Conservation (phyloP, 2,113 vertebrate species). For the Passer montanus region DNA sequence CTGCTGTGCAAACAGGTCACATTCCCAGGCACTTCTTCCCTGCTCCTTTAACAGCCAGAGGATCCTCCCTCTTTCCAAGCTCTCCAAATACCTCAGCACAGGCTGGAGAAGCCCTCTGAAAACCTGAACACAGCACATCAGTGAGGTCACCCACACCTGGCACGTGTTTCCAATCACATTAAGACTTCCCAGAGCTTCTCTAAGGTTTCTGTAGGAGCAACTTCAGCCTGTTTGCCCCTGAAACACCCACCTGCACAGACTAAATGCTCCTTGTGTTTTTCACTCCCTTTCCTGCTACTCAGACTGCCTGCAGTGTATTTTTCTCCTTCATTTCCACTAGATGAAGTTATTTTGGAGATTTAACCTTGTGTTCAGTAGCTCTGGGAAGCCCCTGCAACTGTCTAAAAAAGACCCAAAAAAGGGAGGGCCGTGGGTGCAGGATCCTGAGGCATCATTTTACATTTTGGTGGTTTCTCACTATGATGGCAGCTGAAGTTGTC, state of each 20-base stretch:
- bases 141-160: background rate
- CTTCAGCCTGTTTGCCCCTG: background rate
- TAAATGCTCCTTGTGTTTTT: background rate
- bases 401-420: background rate
- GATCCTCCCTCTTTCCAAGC: background rate
- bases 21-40: background rate
- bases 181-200: background rate
- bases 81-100: background rate
- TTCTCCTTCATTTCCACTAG: background rate
- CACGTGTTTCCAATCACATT: background rate
- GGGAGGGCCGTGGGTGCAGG: background rate
- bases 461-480: conserved; percentile 47
- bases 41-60: background rate
- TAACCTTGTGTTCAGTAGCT: background rate
- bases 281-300: background rate
- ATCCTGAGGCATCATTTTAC: background rate
- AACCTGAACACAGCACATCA: background rate
- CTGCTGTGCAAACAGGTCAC: background rate
- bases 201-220: background rate
- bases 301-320: background rate
- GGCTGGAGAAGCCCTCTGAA: background rate
- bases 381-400: background rate
- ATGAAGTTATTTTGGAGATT: background rate
- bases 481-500: background rate
- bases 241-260: background rate